A percentile compares a stretch with the other conserved stretches of the same genome.
Conservation (phyloP, 2,113 vertebrate species). For the Sapayoa aenigma region DNA sequence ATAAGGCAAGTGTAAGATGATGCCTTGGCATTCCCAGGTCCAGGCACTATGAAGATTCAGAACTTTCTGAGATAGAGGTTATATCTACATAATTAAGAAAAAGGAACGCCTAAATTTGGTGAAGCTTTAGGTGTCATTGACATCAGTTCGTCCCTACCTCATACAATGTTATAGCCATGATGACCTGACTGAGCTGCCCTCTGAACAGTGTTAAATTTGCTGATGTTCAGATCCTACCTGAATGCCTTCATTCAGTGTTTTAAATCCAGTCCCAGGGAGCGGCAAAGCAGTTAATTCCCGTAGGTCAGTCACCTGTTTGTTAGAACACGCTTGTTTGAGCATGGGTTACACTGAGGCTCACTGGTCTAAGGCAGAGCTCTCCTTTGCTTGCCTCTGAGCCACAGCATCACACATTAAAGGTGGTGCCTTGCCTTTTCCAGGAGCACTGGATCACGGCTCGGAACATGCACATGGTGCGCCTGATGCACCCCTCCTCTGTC, state of each 20-base stretch:
- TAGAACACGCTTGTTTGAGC: neutral
- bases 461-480: conserved; percentile 68
- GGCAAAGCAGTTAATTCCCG: neutral
- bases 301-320: neutral
- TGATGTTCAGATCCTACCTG: neutral
- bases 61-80: neutral
- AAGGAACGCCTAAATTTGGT: neutral
- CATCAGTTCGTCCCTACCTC: neutral
- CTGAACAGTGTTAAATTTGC: neutral
- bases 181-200: neutral
- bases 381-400: neutral
- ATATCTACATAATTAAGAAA: neutral
- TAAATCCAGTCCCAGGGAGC: neutral
- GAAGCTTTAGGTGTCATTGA: neutral
- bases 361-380: neutral
- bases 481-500: conserved; percentile 89
- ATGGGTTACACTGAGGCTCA: neutral
- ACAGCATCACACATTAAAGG: neutral
- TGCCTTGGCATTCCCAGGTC: neutral
- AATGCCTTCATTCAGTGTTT: neutral
- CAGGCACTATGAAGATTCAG: neutral
- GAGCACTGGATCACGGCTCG: conserved; percentile 83
- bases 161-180: neutral
- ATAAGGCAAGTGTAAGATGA: neutral
- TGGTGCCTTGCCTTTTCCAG: conserved; percentile 60